phyloP scores from a whole-genome alignment of 2,113 vertebrate genomes.

The Pitta sordida region DNA sequence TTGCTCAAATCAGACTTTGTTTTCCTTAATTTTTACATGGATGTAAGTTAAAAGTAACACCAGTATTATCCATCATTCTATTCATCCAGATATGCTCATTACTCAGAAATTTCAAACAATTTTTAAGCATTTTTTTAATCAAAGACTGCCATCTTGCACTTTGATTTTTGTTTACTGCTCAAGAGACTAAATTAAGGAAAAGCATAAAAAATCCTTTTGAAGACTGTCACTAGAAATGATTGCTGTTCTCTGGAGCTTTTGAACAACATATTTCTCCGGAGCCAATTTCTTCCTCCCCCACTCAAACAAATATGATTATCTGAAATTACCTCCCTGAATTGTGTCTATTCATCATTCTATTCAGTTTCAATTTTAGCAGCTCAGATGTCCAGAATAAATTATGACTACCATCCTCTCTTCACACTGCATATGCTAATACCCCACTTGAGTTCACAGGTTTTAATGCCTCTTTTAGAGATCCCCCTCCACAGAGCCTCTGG shows the following conservation, averaged over 20 bases:
- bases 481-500: neutral
- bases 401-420: neutral
- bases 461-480: neutral
- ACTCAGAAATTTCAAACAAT: neutral
- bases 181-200: conserved; percentile 42
- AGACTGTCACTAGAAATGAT: neutral
- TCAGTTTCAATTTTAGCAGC: conserved; percentile 45
- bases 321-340: conserved; percentile 51
- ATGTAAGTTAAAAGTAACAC: neutral
- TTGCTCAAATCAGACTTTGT: neutral
- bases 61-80: neutral
- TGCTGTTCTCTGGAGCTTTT: neutral
- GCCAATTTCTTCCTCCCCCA: conserved; percentile 12
- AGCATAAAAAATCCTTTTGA: neutral
- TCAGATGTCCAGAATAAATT: conserved; percentile 61
- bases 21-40: neutral
- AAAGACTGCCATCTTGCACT: neutral
- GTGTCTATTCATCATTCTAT: conserved; percentile 42
- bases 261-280: neutral
- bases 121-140: neutral
- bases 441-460: neutral
- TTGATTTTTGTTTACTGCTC: neutral
- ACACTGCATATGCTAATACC: neutral
- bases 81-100: neutral
- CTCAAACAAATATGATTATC: conserved; percentile 44